These are phyloP conservation scores for Dissostichus mawsoni DNA, from an alignment of 2,113 vertebrate genomes.

Conservation along the genomic window DNA sequence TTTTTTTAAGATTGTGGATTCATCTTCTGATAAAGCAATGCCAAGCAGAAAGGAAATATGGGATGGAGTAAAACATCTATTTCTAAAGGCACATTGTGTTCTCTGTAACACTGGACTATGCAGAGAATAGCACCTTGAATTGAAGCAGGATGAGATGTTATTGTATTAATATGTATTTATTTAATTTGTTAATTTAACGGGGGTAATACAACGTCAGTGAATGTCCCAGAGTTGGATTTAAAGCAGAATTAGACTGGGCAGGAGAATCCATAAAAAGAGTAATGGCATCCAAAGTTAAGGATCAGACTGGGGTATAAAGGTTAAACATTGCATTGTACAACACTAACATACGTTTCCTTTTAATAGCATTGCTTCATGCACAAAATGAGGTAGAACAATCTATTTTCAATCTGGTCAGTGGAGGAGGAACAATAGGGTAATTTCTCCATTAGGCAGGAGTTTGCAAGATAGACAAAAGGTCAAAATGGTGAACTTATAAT, in stretches of 20 bases:
- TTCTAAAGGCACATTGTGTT: too few relatives aligned
- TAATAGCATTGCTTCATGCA: neutral
- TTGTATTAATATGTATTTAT: too few relatives aligned
- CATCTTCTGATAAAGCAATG: neutral
- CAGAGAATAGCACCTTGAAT: neutral
- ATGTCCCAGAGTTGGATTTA: neutral
- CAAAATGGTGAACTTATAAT: neutral
- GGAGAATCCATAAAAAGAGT: neutral
- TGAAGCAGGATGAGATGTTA: constrained; percentile 33
- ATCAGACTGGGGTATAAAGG: neutral
- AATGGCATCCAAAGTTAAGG: neutral
- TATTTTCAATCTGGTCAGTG: too few relatives aligned
- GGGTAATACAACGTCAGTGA: too few relatives aligned
- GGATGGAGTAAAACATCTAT: too few relatives aligned
- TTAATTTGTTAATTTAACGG: too few relatives aligned
- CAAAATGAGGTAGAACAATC: neutral
- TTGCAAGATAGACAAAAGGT: too few relatives aligned
- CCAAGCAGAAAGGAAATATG: neutral
- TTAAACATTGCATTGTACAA: too few relatives aligned
- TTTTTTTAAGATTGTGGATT: neutral
- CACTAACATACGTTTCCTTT: neutral
- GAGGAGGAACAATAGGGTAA: too few relatives aligned
- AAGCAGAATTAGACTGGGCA: too few relatives aligned
- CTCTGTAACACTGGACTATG: too few relatives aligned
- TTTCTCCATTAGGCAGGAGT: neutral